Conservation (phyloP, 2,888 invertebrate genomes). For the Miltochrista miniata region DNA sequence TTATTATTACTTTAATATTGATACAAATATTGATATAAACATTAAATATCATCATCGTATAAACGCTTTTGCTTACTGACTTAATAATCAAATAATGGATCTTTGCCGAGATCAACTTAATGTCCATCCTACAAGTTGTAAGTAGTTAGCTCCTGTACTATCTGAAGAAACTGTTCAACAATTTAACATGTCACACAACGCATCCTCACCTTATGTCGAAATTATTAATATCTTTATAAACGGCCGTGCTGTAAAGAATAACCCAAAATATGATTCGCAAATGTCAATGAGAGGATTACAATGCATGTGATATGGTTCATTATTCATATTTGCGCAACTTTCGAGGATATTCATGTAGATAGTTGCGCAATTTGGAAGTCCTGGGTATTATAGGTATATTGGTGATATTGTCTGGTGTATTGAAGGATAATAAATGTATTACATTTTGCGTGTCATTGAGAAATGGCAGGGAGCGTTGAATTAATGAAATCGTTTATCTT, state of each 20-base stretch:
- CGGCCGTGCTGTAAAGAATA: constrained; percentile 35
- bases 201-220: constrained; percentile 17
- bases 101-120: too few relatives aligned
- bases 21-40: not conserved
- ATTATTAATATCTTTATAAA: constrained; percentile 25
- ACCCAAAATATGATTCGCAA: constrained; percentile 33
- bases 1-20: too few relatives aligned
- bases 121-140: not conserved
- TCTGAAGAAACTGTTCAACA: constrained; percentile 4
- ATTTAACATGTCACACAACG: constrained; percentile 21
- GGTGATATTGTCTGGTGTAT: not conserved
- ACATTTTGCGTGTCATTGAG: not conserved
- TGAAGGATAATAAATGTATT: not conserved
- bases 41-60: too few relatives aligned
- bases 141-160: constrained; percentile 3
- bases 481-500: too few relatives aligned
- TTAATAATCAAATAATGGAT: too few relatives aligned
- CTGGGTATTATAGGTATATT: not conserved
- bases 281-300: constrained; percentile 46
- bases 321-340: constrained; percentile 31
- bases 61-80: too few relatives aligned
- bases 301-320: constrained; percentile 27
- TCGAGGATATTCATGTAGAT: constrained; percentile 12
- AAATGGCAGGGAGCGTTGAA: not conserved
- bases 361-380: constrained; percentile 15